Base-by-base conservation (phyloP, 2,888 invertebrate species). In the Ectropis crepuscularia region DNA sequence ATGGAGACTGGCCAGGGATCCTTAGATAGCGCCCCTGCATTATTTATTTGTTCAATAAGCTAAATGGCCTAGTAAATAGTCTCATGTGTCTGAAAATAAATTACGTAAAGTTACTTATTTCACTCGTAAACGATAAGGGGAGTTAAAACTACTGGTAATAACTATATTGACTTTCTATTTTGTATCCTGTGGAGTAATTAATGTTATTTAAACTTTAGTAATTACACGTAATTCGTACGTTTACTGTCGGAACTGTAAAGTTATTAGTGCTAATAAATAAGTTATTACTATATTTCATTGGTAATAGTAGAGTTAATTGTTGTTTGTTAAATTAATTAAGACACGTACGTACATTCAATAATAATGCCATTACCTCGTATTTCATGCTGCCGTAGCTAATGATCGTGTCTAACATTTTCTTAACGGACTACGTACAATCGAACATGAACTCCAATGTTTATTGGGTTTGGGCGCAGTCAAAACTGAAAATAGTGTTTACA, bases 31-130 rank as follows among this genome's bases (percentile, higher is more conserved):
- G 87, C 88, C 89, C 88, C 86, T 87, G 83, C 86, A 84, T 87
- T 88, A 89, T 90, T 86, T 88, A 88, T 88, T 85, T 84, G 87
- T 87, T 86, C 88, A 90, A 90, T 90, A 88, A 87, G 82, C 81
- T 85, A 85, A 88, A 89, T 85, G 78, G 83, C 79, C 84, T 83
- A 82, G 79, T 85, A 77, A 81, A 82, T 80, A 79, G 74, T 72
- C 74, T n/a, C 76, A 76, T 73, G 64, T 77, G 76, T 76, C 71
- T 76, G 72, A 77, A 80, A 81, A 80, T 77, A 78, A 77, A 77
- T 59, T 63, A 63, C 72, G 71, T 70, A 71, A 75, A 78, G 78
- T 76, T 75, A 74, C 74, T 72, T 72, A 68, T 67, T 41, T 68
- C 65, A 59, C 61, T 55, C 57, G 61, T 61, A 28, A 16, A 41